Evolutionary conservation across 2,113 vertebrate species (phyloP).

Genomic region (Promerops cafer): DNA sequence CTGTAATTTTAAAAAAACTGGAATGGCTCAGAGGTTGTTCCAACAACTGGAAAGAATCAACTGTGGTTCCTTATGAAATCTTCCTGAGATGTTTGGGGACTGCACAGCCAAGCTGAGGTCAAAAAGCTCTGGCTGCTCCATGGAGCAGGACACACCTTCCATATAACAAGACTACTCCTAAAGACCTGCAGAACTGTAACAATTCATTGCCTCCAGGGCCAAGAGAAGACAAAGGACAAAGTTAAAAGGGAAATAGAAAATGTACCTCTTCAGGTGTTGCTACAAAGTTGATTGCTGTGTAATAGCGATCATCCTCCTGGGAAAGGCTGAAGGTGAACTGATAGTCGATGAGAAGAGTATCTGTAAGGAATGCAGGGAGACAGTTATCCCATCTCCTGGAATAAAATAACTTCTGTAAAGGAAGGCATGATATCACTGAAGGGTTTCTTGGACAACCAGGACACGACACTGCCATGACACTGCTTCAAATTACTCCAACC

Average conservation of each 20-base stretch:
- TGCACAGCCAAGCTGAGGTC: background rate
- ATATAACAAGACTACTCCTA: accelerated
- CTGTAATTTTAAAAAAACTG: background rate
- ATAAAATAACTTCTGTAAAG: background rate
- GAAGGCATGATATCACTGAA: background rate
- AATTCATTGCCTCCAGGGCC: accelerated
- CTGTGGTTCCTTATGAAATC: background rate
- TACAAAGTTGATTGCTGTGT: slow-evolving; percentile 98
- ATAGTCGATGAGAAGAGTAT: slow-evolving; percentile 97
- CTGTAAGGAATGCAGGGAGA: slow-evolving; percentile 57
- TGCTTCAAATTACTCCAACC: background rate
- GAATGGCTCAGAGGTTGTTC: background rate
- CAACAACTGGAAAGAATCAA: background rate
- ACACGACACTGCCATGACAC: background rate
- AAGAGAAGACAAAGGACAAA: background rate
- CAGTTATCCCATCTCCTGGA: background rate
- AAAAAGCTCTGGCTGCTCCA: background rate
- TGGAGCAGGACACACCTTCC: background rate
- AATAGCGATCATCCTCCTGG: slow-evolving; percentile 97
- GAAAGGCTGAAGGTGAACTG: slow-evolving; percentile 99
- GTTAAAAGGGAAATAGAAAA: background rate
- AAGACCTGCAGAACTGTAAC: accelerated
- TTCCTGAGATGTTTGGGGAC: background rate
- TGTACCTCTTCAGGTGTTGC: slow-evolving; percentile 95
- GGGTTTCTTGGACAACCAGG: background rate